Percentiles rank a stretch among this genome's conserved stretches.
These are phyloP conservation scores for Sphenodon punctatus DNA, from an alignment of 2,797 vertebrate species.

Conservation along the genomic window DNA sequence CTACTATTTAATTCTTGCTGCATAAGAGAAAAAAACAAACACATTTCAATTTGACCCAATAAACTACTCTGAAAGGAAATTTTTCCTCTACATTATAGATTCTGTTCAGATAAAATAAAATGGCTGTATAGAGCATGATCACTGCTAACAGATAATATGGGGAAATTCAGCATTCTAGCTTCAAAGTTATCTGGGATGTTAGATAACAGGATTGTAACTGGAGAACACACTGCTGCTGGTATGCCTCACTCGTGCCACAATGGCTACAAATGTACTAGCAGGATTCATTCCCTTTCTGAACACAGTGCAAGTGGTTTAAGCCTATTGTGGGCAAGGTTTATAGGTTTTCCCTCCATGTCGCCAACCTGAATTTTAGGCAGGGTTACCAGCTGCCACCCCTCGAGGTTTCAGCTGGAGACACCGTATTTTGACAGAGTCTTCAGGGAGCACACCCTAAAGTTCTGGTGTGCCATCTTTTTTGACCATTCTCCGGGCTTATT, in stretches of 20 bases:
- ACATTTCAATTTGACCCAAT: neutral
- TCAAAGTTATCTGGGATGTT: neutral
- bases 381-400: too few relatives aligned
- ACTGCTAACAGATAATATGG: neutral
- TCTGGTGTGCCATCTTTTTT: too few relatives aligned
- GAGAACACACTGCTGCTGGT: too few relatives aligned
- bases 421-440: too few relatives aligned
- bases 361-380: too few relatives aligned
- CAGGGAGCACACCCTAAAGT: too few relatives aligned
- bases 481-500: too few relatives aligned
- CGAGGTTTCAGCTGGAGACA: too few relatives aligned
- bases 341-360: too few relatives aligned
- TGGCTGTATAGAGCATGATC: neutral
- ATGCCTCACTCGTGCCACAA: too few relatives aligned
- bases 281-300: neutral
- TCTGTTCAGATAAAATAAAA: neutral
- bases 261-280: neutral
- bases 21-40: neutral
- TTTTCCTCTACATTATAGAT: neutral
- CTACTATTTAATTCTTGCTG: neutral
- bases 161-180: neutral
- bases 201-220: neutral
- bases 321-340: neutral
- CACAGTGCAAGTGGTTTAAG: neutral
- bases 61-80: neutral